phyloP scores from a whole-genome alignment of 92 coral and sea anemone genomes.

The Parazoanthus atlanticus region DNA sequence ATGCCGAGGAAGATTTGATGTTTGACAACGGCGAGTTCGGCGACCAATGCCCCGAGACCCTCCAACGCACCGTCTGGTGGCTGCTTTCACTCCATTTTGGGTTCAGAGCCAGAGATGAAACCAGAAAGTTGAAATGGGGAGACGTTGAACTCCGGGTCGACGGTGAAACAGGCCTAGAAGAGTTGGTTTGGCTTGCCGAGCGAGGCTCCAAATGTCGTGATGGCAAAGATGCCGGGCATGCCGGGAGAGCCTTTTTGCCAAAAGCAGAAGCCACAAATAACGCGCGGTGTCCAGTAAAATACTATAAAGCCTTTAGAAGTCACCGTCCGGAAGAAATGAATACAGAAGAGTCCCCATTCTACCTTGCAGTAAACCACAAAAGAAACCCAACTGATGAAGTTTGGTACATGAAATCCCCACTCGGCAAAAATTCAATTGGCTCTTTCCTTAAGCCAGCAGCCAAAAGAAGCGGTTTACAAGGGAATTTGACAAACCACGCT shows the following conservation, averaged over 20 bases:
- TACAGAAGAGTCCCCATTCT: neutral
- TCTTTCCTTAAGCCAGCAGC: conserved; percentile 53
- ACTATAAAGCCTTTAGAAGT: conserved; percentile 55
- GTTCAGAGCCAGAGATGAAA: conserved; percentile 59
- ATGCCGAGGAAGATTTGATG: conserved; percentile 58
- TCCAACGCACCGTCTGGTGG: conserved; percentile 69
- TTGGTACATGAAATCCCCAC: conserved; percentile 10
- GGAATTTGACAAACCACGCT: conserved; percentile 18
- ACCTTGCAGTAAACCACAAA: conserved; percentile 6
- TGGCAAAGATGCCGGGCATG: conserved; percentile 32
- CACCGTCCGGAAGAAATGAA: conserved; percentile 18
- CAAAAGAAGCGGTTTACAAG: conserved; percentile 17
- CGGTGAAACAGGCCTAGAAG: conserved; percentile 48
- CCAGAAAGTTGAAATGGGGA: conserved; percentile 59
- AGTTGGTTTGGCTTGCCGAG: conserved; percentile 50
- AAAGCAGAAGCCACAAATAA: conserved; percentile 53
- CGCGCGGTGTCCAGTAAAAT: conserved; percentile 47
- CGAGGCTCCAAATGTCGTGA: conserved; percentile 59
- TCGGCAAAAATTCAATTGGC: conserved; percentile 26
- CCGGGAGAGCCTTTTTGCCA: conserved; percentile 56
- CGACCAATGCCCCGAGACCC: conserved; percentile 49
- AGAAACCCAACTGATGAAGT: neutral
- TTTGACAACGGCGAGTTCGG: conserved; percentile 58
- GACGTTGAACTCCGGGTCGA: conserved; percentile 46
- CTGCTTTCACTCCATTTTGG: conserved; percentile 66